phyloP scores from a whole-genome alignment of 2,888 invertebrate species.

The Morpho helenor region DNA sequence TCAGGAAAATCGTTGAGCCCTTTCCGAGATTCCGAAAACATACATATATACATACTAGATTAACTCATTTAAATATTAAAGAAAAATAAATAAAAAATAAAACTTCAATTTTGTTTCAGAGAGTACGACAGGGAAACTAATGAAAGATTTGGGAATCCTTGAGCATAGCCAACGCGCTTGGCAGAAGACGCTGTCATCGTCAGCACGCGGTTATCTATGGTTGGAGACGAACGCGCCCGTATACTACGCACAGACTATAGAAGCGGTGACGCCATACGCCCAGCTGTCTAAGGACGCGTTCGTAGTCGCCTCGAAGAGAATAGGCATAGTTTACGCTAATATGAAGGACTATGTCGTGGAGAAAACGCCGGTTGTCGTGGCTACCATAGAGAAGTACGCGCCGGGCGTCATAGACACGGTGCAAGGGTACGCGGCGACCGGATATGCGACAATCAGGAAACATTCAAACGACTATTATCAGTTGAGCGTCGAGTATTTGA shows the following conservation, averaged over 20 bases:
- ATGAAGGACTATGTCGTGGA: slow-evolving; percentile 68
- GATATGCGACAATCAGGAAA: slow-evolving; percentile 64
- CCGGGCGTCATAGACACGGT: slow-evolving; percentile 85
- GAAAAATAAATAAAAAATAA: too few relatives aligned
- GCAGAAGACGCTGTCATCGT: slow-evolving; percentile 79
- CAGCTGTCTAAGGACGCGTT: slow-evolving; percentile 80
- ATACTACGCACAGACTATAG: slow-evolving; percentile 78
- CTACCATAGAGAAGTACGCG: slow-evolving; percentile 82
- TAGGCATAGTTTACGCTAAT: slow-evolving; percentile 66
- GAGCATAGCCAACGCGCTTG: slow-evolving; percentile 82
- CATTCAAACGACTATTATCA: slow-evolving; percentile 73
- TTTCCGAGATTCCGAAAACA: too few relatives aligned
- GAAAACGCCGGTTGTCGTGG: slow-evolving; percentile 67
- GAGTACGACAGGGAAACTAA: slow-evolving; percentile 81
- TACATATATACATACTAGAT: too few relatives aligned
- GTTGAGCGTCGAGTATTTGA: slow-evolving; percentile 80
- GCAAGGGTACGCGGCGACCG: slow-evolving; percentile 65
- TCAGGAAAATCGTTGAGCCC: too few relatives aligned
- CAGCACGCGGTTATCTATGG: slow-evolving; percentile 82
- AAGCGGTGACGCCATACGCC: slow-evolving; percentile 80
- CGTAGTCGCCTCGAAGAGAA: slow-evolving; percentile 74
- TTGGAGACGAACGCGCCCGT: slow-evolving; percentile 84
- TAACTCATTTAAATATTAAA: too few relatives aligned
- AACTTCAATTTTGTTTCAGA: slow-evolving; percentile 73
- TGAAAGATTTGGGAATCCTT: slow-evolving; percentile 82